Evolutionary conservation across 2,888 invertebrate species (phyloP).

Genomic region (Phrixothrix hirtus): DNA sequence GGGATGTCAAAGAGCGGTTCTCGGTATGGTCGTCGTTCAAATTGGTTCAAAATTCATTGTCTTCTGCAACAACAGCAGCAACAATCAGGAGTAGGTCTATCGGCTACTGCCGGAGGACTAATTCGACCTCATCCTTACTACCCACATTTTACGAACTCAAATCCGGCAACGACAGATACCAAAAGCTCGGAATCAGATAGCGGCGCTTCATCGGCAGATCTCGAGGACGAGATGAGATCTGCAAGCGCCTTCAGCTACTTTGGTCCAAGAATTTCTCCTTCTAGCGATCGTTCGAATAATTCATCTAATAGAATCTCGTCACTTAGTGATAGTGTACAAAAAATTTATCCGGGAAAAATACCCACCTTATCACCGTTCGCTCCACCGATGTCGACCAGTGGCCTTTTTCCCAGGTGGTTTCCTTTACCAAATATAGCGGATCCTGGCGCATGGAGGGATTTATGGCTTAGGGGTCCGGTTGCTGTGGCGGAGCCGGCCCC

Average conservation of each 20-base stretch:
- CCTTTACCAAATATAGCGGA: conserved; percentile 47
- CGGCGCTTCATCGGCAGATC: conserved; percentile 78
- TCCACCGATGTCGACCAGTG: conserved; percentile 60
- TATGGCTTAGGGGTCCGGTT: conserved; percentile 60
- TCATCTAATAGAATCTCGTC: conserved; percentile 47
- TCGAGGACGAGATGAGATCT: conserved; percentile 65
- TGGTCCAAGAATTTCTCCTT: conserved; percentile 64
- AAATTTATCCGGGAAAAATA: conserved; percentile 45
- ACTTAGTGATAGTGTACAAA: conserved; percentile 50
- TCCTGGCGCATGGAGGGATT: conserved; percentile 59
- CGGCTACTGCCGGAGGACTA: conserved; percentile 38
- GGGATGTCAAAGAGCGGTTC: conserved; percentile 94
- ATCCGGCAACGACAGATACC: conserved; percentile 51
- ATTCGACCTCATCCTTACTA: conserved; percentile 50
- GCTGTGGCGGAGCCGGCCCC: conserved; percentile 62
- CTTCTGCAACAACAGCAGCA: conserved; percentile 79
- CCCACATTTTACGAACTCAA: conserved; percentile 41
- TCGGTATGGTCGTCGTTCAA: conserved; percentile 84
- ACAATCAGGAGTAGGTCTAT: conserved; percentile 36
- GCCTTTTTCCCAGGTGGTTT: conserved; percentile 43
- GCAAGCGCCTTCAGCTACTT: conserved; percentile 63
- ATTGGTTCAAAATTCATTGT: conserved; percentile 94
- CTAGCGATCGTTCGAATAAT: conserved; percentile 53
- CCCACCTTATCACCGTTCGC: conserved; percentile 62
- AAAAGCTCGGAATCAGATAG: conserved; percentile 71